Base-by-base conservation (phyloP, 2,797 vertebrate genomes). In the Coccyzus lansbergi region DNA sequence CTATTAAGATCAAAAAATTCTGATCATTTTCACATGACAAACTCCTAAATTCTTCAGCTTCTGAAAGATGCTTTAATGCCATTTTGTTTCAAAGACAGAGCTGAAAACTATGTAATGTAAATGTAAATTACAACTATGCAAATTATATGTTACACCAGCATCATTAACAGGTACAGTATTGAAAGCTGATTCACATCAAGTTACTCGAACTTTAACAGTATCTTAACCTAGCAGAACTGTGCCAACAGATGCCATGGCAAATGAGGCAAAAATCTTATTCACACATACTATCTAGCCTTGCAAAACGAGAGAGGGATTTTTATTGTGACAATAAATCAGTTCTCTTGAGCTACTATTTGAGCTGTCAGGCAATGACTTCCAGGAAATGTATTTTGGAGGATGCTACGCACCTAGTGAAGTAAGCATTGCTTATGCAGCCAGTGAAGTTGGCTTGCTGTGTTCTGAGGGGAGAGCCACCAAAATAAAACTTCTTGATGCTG, bases 351-450 rank as follows among this genome's bases (percentile, higher is more conserved):
- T 82, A 22, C 46, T 76, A 19, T 75, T 52, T 2, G 2, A 64
- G 58, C 29, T 86, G 56, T 76, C 53, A 67, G 76, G 62, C 69
- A 87, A 17, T 1, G 4, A 49, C 56, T 95, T 51, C 56, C 49
- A 86, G 44, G n/a, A 69, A 21, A 33, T 62, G 44, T n/a, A 56
- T 49, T 67, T 63, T n/a, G 67, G 70, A 63, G 77, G 85, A 93
- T 95, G 71, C n/a, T 80, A 40, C 58, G 6, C 97, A 99, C 99
- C 98, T 99, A 97, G 98, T 99, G 92, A 99, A 98, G 97, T 99
- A 99, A 67, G 99, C 98, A 0, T 99, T 98, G 96, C 99, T 99
- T 97, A 99, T 99, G 91, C 99, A 99, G 77, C 99, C 99, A 2
- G 99, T 99, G 96, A 99, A 99, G 94, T 99, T 99, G 90, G 97